These are phyloP conservation scores for Drosophila rubida DNA, from an alignment of 2,888 invertebrate genomes.

Conservation along the genomic window DNA sequence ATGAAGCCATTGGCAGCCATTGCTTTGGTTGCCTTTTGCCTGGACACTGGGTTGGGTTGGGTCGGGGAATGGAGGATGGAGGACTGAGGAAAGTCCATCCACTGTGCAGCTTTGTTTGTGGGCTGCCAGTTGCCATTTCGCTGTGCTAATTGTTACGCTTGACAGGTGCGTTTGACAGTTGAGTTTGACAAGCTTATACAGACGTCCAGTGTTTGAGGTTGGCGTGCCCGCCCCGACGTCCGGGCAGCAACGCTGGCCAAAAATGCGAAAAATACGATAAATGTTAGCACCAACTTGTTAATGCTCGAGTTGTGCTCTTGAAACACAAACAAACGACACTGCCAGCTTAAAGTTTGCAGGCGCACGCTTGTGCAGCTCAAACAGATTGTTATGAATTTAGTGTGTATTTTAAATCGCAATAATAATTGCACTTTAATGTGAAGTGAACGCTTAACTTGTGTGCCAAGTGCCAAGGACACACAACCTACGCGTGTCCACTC, in stretches of 20 bases:
- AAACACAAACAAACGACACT: constrained; percentile 15
- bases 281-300: constrained; percentile 14
- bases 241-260: background rate
- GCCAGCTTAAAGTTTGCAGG: constrained; percentile 14
- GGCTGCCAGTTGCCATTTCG: constrained; percentile 57
- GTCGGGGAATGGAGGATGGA: constrained; percentile 1
- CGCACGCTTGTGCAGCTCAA: no score
- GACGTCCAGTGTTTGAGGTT: constrained; percentile 27
- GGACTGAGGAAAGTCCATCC: background rate
- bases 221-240: constrained; percentile 9
- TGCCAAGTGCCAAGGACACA: constrained; percentile 10
- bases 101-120: constrained; percentile 41
- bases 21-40: constrained; percentile 2
- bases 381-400: no score
- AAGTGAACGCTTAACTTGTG: background rate
- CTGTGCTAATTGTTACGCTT: constrained; percentile 76
- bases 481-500: constrained; percentile 24
- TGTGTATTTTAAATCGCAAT: no score
- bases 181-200: constrained; percentile 76
- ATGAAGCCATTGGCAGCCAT: constrained; percentile 10
- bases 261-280: constrained; percentile 3
- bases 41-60: no score
- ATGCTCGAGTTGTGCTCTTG: constrained; percentile 1
- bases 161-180: constrained; percentile 79
- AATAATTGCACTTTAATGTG: background rate